Conservation (phyloP, 2,797 vertebrate species). For the Apogon hyalosoma region DNA sequence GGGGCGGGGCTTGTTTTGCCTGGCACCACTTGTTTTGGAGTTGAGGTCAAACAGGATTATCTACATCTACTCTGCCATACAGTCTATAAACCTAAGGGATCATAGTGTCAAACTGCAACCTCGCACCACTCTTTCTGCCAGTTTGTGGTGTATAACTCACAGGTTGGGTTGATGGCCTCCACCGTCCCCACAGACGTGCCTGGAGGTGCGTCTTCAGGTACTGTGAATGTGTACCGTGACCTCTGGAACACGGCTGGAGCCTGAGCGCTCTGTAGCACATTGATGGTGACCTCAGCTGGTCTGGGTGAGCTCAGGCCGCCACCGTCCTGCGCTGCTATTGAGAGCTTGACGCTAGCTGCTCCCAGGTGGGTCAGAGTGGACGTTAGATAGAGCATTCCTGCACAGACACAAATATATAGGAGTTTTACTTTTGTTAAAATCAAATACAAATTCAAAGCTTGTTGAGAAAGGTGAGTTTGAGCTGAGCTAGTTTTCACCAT, state of each 20-base stretch:
- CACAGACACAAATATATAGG: neutral
- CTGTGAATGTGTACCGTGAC: slow-evolving; percentile 86
- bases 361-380: slow-evolving; percentile 86
- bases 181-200: slow-evolving; percentile 87
- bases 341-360: slow-evolving; percentile 79
- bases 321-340: slow-evolving; percentile 87
- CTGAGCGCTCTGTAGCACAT: slow-evolving; percentile 82
- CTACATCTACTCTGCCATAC: too few relatives aligned
- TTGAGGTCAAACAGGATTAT: too few relatives aligned
- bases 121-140: too few relatives aligned
- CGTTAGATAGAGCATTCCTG: slow-evolving; percentile 89
- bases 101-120: too few relatives aligned
- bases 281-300: slow-evolving; percentile 87
- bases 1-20: too few relatives aligned
- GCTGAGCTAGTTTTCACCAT: neutral
- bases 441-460: neutral
- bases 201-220: slow-evolving; percentile 86
- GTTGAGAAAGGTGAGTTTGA: neutral
- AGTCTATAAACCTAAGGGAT: too few relatives aligned
- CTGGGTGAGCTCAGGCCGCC: slow-evolving; percentile 81
- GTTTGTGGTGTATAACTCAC: slow-evolving; percentile 77
- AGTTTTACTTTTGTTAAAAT: neutral
- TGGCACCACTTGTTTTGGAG: too few relatives aligned
- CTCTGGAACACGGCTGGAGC: slow-evolving; percentile 89
- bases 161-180: slow-evolving; percentile 81